A percentile compares a stretch with the other conserved stretches of the same genome.
These are phyloP conservation scores for Macrobrachium rosenbergii DNA, from an alignment of 1,140 invertebrate species.

Conservation along the genomic window DNA sequence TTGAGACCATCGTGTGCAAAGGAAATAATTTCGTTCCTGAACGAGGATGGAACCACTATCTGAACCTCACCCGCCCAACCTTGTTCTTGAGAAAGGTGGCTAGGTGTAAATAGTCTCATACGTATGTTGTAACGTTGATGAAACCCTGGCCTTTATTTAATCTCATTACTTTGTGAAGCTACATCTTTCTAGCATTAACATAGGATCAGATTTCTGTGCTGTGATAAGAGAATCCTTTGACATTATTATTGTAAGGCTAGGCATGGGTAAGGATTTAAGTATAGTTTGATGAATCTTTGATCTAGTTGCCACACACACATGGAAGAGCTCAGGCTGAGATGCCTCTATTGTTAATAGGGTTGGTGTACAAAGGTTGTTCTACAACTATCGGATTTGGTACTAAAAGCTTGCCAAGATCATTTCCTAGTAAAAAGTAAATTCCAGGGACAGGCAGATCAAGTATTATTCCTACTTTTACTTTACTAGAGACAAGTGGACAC, in stretches of 20 bases:
- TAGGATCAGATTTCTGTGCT: neutral
- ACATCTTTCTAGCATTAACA: slow-evolving; percentile 9
- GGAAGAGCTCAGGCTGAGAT: slow-evolving; percentile 1
- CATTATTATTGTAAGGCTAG: neutral
- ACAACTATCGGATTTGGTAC: slow-evolving; percentile 17
- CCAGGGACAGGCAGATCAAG: slow-evolving; percentile 9
- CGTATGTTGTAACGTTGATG: neutral
- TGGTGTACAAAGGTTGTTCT: neutral
- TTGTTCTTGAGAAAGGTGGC: slow-evolving; percentile 1
- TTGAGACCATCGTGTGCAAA: neutral
- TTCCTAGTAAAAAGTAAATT: slow-evolving; percentile 17
- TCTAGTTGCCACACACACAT: neutral
- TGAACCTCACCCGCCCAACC: neutral
- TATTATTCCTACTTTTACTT: slow-evolving; percentile 1
- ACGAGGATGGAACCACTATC: neutral
- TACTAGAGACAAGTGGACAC: slow-evolving; percentile 17
- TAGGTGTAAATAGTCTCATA: neutral
- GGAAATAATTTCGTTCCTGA: neutral
- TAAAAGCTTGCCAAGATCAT: slow-evolving; percentile 17
- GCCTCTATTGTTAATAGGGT: neutral
- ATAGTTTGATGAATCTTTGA: neutral
- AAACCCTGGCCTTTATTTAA: neutral
- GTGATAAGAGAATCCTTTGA: neutral
- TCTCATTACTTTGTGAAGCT: neutral
- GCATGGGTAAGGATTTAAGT: neutral